These are phyloP conservation scores for Percina caprodes DNA, from an alignment of 2,113 vertebrate genomes.

Conservation along the genomic window DNA sequence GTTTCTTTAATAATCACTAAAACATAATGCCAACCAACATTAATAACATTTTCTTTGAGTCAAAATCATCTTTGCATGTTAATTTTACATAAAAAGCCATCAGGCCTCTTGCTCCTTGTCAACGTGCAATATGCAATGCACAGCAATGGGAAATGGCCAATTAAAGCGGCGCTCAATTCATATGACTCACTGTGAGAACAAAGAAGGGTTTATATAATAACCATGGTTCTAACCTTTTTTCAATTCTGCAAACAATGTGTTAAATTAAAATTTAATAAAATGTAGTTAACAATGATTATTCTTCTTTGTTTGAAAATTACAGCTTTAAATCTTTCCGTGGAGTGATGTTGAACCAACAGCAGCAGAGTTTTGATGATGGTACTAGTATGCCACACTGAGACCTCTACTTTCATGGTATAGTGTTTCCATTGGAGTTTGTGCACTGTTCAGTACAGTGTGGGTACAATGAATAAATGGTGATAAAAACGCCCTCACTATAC, in stretches of 20 bases:
- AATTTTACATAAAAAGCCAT: not conserved
- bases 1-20: not conserved
- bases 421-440: slow-evolving; percentile 48
- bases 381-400: not conserved
- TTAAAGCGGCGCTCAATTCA: not conserved
- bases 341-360: slow-evolving; percentile 11
- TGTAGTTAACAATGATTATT: not conserved
- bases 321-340: not conserved
- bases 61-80: not conserved
- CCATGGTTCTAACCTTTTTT: not conserved
- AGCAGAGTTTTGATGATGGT: not conserved
- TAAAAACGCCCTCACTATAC: not conserved
- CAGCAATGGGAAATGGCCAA: not conserved
- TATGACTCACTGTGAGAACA: not conserved
- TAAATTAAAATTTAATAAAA: not conserved
- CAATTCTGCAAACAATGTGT: not conserved
- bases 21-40: not conserved
- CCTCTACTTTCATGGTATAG: slow-evolving; percentile 20
- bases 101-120: not conserved
- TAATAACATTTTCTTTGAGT: no score
- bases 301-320: not conserved
- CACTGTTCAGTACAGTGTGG: slow-evolving; percentile 34
- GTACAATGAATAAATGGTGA: slow-evolving; percentile 20
- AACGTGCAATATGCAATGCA: not conserved
- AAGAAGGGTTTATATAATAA: not conserved